Evolutionary conservation across 2,888 invertebrate species (phyloP).

Genomic region (Myopa testacea): DNA sequence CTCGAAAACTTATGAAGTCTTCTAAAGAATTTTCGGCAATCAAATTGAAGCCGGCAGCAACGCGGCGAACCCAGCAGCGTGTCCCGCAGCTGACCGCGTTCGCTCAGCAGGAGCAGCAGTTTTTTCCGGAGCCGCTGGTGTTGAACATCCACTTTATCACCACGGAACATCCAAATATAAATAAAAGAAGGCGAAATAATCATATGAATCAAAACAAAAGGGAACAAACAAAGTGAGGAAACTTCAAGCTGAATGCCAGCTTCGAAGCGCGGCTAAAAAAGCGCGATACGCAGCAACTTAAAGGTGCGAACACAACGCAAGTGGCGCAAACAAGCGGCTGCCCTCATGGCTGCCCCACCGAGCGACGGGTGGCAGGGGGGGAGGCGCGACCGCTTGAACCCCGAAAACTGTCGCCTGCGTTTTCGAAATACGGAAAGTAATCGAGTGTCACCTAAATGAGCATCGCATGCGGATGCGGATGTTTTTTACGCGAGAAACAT

Average conservation of each 20-base stretch:
- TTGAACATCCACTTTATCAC: conserved; percentile 34
- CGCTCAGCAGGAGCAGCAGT: conserved; percentile 31
- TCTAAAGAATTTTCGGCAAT: conserved; percentile 14
- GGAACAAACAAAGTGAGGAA: neutral
- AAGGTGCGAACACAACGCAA: conserved; percentile 43
- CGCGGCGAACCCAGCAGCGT: neutral
- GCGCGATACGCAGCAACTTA: conserved; percentile 14
- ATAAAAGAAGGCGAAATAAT: neutral
- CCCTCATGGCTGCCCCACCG: conserved; percentile 10
- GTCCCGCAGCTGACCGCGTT: conserved; percentile 19
- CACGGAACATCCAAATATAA: conserved; percentile 19
- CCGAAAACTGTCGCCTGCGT: neutral
- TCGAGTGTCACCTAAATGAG: conserved; percentile 31
- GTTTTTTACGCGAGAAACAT: conserved; percentile 32
- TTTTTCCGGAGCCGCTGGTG: conserved; percentile 12
- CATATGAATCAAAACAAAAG: conserved; percentile 23
- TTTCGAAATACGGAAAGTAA: neutral
- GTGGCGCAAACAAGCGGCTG: conserved; percentile 29
- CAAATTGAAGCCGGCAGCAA: conserved; percentile 10
- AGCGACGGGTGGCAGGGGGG: neutral
- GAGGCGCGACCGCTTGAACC: too few species aligned
- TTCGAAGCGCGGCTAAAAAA: neutral
- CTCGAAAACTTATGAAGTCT: neutral
- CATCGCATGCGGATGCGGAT: conserved; percentile 26
- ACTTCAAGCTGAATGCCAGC: neutral